These are phyloP conservation scores for Drosophila asahinai DNA, from an alignment of 1,140 invertebrate species.

Conservation along the genomic window DNA sequence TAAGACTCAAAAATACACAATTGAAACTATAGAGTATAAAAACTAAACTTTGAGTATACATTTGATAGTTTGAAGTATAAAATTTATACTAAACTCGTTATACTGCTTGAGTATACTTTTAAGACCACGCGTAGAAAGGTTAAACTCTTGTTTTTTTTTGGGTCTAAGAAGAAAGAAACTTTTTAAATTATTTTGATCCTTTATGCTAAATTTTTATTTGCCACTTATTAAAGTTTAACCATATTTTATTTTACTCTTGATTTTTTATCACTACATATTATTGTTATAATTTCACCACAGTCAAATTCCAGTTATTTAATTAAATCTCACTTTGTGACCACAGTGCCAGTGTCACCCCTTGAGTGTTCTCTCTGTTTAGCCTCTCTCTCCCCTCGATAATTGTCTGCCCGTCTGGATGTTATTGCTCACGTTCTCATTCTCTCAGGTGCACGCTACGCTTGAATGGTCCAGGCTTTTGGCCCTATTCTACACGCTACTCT, in stretches of 20 bases:
- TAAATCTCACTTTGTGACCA: conserved; percentile 16
- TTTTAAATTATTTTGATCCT: too few relatives aligned
- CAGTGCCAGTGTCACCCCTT: conserved; percentile 29
- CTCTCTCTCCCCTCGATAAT: conserved; percentile 23
- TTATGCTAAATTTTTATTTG: too few relatives aligned
- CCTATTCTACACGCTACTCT: conserved; percentile 19
- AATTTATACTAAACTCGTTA: too few relatives aligned
- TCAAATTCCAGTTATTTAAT: not conserved
- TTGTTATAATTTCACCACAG: not conserved
- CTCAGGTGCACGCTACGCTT: conserved; percentile 53
- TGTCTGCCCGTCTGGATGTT: conserved; percentile 64
- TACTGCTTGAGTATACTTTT: too few relatives aligned
- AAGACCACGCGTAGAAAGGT: too few relatives aligned
- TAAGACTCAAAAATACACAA: too few relatives aligned
- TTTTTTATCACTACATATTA: not conserved
- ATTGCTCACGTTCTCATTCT: conserved; percentile 63
- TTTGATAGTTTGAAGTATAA: too few relatives aligned
- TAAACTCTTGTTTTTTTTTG: too few relatives aligned
- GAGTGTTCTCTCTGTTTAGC: conserved; percentile 24
- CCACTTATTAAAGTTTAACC: not conserved
- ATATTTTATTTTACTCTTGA: not conserved
- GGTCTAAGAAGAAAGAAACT: too few relatives aligned
- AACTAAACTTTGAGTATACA: too few relatives aligned
- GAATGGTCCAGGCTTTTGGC: conserved; percentile 10
- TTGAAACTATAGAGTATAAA: too few relatives aligned